A percentile compares a stretch with the other conserved stretches of the same genome.
phyloP scores from a whole-genome alignment of 1,140 invertebrate genomes.

The Hyposmocoma kahamanoa region DNA sequence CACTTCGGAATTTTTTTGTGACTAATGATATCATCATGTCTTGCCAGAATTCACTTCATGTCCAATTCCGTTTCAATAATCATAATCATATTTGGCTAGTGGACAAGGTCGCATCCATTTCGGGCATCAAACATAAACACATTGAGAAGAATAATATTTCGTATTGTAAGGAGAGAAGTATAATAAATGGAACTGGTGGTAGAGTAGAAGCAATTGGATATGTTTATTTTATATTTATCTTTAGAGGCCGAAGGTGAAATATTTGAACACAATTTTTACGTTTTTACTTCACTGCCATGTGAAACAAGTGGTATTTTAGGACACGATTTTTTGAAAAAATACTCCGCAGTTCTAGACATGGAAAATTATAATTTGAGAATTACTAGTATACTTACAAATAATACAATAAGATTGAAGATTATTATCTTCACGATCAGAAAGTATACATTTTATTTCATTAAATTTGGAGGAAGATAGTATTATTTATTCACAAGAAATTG shows the following conservation, averaged over 20 bases:
- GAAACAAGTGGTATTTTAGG: constrained; percentile 11
- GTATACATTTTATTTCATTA: background rate
- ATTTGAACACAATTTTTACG: constrained; percentile 6
- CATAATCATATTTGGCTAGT: background rate
- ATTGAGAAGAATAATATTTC: background rate
- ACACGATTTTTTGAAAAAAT: constrained; percentile 11
- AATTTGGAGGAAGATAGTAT: background rate
- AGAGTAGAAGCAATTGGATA: background rate
- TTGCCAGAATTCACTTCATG: background rate
- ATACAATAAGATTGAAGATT: background rate
- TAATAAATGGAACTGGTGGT: background rate
- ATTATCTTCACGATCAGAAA: background rate
- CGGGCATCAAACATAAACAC: background rate
- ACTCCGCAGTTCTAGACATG: constrained; percentile 1
- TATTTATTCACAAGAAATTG: background rate
- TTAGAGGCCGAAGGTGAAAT: background rate
- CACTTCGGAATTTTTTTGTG: background rate
- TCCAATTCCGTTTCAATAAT: background rate
- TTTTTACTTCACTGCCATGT: constrained; percentile 7
- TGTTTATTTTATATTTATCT: constrained; percentile 1
- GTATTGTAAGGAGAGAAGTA: background rate
- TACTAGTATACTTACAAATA: background rate
- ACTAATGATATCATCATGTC: background rate
- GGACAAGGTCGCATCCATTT: background rate
- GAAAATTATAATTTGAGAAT: background rate